These are phyloP conservation scores for Harpagifer antarcticus DNA, from an alignment of 2,797 vertebrate species.

Conservation along the genomic window DNA sequence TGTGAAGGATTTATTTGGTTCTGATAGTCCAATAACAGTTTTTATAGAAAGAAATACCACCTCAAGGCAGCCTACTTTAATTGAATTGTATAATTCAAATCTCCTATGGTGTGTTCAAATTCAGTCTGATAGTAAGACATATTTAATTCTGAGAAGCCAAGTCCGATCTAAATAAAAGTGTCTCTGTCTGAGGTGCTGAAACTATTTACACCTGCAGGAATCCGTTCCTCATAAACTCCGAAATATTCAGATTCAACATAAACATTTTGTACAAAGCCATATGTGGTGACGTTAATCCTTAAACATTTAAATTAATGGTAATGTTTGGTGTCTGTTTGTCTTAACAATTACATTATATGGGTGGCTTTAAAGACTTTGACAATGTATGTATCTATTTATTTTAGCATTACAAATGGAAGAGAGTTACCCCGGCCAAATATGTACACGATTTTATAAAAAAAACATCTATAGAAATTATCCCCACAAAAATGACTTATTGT, in stretches of 20 bases:
- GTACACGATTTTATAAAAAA: no score
- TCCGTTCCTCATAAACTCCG: fast-evolving
- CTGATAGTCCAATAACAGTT: neutral
- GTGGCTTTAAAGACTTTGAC: neutral
- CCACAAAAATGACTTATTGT: neutral
- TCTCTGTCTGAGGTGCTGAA: constrained; percentile 68
- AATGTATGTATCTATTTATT: neutral
- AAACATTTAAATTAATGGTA: neutral
- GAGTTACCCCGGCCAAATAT: neutral
- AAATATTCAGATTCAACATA: neutral
- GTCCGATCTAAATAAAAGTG: fast-evolving
- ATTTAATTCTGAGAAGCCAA: neutral
- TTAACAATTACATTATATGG: neutral
- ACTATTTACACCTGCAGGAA: neutral
- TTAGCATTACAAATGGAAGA: neutral
- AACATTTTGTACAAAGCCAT: neutral
- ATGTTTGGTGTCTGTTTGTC: neutral
- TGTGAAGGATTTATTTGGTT: neutral
- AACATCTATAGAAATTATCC: neutral
- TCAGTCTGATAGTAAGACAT: neutral
- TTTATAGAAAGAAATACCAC: neutral
- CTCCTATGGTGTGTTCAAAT: neutral
- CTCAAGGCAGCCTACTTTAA: neutral
- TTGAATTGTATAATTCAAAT: neutral
- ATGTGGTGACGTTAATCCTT: neutral